phyloP scores from a whole-genome alignment of 2,113 vertebrate species.

The Ibidorhyncha struthersii region DNA sequence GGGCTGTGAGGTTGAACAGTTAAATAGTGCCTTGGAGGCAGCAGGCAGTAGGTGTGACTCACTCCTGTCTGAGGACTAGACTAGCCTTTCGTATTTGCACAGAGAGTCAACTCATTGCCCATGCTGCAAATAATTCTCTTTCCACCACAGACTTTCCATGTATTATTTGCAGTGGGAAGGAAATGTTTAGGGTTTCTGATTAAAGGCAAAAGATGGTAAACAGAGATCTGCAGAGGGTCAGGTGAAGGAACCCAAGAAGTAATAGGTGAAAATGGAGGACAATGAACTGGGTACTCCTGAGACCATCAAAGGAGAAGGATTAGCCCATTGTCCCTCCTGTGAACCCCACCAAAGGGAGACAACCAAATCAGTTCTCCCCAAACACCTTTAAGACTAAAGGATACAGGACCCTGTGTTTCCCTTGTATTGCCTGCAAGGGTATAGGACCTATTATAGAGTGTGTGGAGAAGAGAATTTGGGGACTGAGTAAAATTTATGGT shows the following conservation, averaged over 20 bases:
- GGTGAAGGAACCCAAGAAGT: not conserved
- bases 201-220: not conserved
- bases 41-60: not conserved
- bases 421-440: not conserved
- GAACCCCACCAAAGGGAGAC: not conserved
- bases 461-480: rapidly evolving
- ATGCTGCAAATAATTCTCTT: not conserved
- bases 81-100: not conserved
- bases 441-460: rapidly evolving
- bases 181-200: not conserved
- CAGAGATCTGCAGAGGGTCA: not conserved
- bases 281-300: not conserved
- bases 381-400: not conserved
- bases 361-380: not conserved
- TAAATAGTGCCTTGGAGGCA: not conserved
- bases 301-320: not conserved
- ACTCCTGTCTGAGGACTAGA: not conserved
- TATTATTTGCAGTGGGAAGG: not conserved
- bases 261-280: not conserved
- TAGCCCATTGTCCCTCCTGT: not conserved
- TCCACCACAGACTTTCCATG: not conserved
- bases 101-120: not conserved
- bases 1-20: not conserved
- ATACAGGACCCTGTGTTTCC: not conserved
- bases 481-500: not conserved